Base-by-base conservation (phyloP, 2,888 invertebrate genomes). In the Subacronicta megacephala region DNA sequence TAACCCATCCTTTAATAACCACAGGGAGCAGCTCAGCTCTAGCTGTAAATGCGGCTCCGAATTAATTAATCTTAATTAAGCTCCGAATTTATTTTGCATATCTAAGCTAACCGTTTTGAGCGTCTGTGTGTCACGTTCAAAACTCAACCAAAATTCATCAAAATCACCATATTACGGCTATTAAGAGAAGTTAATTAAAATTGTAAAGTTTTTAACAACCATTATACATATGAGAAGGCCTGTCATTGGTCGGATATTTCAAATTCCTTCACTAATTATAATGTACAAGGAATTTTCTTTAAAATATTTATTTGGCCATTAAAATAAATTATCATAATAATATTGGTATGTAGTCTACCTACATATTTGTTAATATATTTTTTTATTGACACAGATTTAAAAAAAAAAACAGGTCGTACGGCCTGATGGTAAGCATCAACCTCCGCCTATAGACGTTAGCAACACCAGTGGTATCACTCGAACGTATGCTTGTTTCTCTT, bases 101-200 rank as follows among this genome's bases (percentile, higher is more conserved):
- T 10, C 2, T 10, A 26, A 26, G 26, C 26, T 26, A 10, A 10
- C 26, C 26, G 3, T 26, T 26, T 26, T 38, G 1, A 0, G 0
- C 7, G 7, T 0, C 56, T 12, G 59, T 72, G 29, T 65, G 54
- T 69, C 44, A 20, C 52, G 15, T 7, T 1, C 3, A 31, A 61
- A 16, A 56, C 18, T 40, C 16, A 59, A 61, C 49, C 41, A 43
- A 56, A 65, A 57, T 58, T 57, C 46, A 10, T 58, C 57, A 61
- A 61, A 62, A 69, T 63, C 62, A 52, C 41, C 69, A 60, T 60
- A 73, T 40, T 58, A 56, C 7, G 42, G 40, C 58, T 49, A 62
- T 73, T 64, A 62, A 44, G 17, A 26, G 15, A 17, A 38, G 29
- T 52, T 60, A 60, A 75, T 72, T 74, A 72, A 74, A 66, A 66